A percentile compares a stretch with the other conserved stretches of the same genome.
phyloP scores from a whole-genome alignment of 2,113 vertebrate genomes.

The Craseonycteris thonglongyai region DNA sequence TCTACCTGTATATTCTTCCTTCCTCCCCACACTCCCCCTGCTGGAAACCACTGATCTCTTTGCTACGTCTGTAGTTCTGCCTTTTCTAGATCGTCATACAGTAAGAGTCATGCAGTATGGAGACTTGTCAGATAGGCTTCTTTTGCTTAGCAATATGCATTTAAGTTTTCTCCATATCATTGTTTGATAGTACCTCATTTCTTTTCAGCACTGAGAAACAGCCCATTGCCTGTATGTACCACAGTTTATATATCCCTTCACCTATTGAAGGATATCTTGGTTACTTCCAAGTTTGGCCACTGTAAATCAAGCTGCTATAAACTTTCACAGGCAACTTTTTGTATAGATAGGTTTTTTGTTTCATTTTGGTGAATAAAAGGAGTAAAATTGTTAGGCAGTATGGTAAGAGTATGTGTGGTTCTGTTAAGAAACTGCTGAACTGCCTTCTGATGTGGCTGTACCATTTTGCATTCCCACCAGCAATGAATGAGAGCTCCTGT shows the following conservation, averaged over 20 bases:
- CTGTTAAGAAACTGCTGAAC: not conserved
- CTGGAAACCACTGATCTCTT: not conserved
- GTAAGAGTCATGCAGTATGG: not conserved
- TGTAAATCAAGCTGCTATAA: constrained; percentile 18
- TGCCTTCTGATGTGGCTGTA: not conserved
- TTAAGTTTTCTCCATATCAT: not conserved
- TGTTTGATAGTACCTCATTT: not conserved
- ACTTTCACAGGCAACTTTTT: constrained; percentile 1
- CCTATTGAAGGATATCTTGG: not conserved
- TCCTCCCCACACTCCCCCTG: not conserved
- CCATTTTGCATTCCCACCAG: not conserved
- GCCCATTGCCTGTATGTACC: not conserved
- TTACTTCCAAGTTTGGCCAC: not conserved
- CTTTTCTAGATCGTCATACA: not conserved
- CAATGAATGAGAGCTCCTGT: not conserved
- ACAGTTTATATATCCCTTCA: too few species aligned
- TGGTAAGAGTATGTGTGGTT: not conserved
- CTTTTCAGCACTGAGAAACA: constrained; percentile 26
- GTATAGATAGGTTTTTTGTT: not conserved
- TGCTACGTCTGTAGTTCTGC: not conserved
- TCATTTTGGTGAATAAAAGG: not conserved
- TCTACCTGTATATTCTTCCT: not conserved
- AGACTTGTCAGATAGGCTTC: not conserved
- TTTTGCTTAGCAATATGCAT: not conserved
- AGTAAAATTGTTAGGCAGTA: not conserved